These are phyloP conservation scores for Onchidella celtica DNA, from an alignment of 2,888 invertebrate species.

Conservation along the genomic window DNA sequence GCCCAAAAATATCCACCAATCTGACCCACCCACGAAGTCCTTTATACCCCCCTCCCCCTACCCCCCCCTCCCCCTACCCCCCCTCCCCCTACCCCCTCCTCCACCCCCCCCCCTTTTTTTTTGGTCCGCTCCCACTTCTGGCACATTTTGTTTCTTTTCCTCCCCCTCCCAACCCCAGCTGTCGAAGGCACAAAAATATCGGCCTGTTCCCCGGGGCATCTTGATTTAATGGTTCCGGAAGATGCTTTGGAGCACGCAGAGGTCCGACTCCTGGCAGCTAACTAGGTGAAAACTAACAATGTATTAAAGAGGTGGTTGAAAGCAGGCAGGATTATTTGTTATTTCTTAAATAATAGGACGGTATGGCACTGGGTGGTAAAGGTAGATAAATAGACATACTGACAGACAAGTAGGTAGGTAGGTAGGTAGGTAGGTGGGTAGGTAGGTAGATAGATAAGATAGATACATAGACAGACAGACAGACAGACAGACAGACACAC, in stretches of 20 bases:
- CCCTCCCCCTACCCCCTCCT: background rate
- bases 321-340: background rate
- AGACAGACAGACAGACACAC: background rate
- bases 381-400: too few relatives aligned
- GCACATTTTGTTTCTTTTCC: background rate
- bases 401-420: too few relatives aligned
- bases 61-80: background rate
- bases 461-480: background rate
- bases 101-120: background rate
- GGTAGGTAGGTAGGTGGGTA: too few relatives aligned
- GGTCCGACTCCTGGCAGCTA: background rate
- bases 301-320: background rate
- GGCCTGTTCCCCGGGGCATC: too few relatives aligned
- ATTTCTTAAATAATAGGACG: too few relatives aligned
- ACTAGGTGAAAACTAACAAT: background rate
- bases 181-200: too few relatives aligned
- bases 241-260: too few relatives aligned
- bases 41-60: too few relatives aligned
- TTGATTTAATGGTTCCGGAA: too few relatives aligned
- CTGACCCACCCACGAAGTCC: too few relatives aligned
- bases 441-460: background rate
- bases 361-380: too few relatives aligned
- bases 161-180: conserved; percentile 3
- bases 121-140: background rate
- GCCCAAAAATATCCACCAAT: too few relatives aligned